Evolutionary conservation across 2,888 invertebrate genomes (phyloP).

Genomic region (Drosophila merina): DNA sequence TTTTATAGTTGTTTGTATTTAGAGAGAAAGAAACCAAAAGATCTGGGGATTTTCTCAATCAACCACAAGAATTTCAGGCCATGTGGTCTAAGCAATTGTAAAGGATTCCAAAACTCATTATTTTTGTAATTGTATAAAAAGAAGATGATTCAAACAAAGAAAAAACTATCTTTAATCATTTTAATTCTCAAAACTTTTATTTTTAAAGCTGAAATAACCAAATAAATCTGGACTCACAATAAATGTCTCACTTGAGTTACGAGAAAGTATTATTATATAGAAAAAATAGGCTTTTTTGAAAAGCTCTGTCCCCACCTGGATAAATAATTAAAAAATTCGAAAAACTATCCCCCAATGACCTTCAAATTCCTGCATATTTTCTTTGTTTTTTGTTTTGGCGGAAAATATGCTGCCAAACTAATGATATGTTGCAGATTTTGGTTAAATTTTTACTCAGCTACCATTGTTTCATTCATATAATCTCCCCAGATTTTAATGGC

Average conservation of each 20-base stretch:
- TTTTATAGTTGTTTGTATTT: constrained; percentile 32
- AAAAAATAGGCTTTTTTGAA: not conserved
- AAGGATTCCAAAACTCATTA: not conserved
- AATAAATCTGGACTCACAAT: constrained; percentile 9
- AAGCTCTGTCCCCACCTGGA: constrained; percentile 19
- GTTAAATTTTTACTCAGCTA: not conserved
- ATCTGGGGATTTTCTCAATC: not conserved
- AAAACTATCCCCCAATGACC: constrained; percentile 7
- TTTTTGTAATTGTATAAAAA: not conserved
- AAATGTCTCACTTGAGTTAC: constrained; percentile 1
- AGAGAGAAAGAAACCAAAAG: constrained; percentile 12
- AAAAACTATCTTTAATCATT: not conserved
- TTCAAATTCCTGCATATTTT: constrained; percentile 33
- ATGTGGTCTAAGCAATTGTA: constrained; percentile 8
- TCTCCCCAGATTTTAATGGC: constrained; percentile 30
- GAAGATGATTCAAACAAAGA: too few species aligned
- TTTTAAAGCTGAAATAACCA: not conserved
- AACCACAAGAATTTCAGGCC: constrained; percentile 16
- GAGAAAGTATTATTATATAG: not conserved
- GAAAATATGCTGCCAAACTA: constrained; percentile 17
- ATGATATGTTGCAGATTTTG: constrained; percentile 19
- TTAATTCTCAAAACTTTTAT: not conserved
- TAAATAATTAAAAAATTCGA: not conserved
- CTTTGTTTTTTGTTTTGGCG: not conserved
- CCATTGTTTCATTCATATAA: constrained; percentile 24